phyloP scores from a whole-genome alignment of 2,113 vertebrate species.

The Plecotus auritus region DNA sequence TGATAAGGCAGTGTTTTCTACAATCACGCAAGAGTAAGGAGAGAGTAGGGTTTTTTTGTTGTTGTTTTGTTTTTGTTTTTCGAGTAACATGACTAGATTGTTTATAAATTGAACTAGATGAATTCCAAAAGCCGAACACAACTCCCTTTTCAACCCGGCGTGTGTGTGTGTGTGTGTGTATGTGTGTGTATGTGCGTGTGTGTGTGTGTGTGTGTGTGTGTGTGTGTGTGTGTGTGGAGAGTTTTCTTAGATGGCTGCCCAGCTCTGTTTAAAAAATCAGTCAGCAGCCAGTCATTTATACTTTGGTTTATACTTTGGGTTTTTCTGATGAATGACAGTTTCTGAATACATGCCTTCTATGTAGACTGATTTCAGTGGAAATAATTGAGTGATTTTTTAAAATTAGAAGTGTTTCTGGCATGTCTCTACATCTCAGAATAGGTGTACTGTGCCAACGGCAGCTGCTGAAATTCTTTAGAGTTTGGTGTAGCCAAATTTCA shows the following conservation, averaged over 20 bases:
- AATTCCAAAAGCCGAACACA: neutral
- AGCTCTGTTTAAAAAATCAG: slow-evolving; percentile 8
- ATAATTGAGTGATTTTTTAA: neutral
- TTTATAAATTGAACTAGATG: neutral
- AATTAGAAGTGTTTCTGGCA: neutral
- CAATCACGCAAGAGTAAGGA: neutral
- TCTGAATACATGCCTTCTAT: neutral
- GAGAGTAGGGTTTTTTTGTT: too few species aligned
- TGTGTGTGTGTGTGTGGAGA: neutral
- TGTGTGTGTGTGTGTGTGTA: too few species aligned
- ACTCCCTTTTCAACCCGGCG: neutral
- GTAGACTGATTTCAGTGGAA: neutral
- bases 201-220: too few species aligned
- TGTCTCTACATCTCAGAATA: neutral
- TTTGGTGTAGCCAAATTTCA: neutral
- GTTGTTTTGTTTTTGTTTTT: neutral
- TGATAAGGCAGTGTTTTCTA: neutral
- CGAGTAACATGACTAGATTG: neutral
- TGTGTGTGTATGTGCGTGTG: too few species aligned
- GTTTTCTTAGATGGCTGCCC: neutral
- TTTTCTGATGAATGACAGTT: slow-evolving; percentile 30
- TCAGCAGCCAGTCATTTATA: neutral
- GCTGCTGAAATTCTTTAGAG: neutral
- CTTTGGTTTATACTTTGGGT: rapidly evolving
- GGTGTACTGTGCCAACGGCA: neutral